A percentile compares a stretch with the other conserved stretches of the same genome.
Evolutionary conservation across 2,888 invertebrate species (phyloP).

Genomic region (Acleris holmiana): DNA sequence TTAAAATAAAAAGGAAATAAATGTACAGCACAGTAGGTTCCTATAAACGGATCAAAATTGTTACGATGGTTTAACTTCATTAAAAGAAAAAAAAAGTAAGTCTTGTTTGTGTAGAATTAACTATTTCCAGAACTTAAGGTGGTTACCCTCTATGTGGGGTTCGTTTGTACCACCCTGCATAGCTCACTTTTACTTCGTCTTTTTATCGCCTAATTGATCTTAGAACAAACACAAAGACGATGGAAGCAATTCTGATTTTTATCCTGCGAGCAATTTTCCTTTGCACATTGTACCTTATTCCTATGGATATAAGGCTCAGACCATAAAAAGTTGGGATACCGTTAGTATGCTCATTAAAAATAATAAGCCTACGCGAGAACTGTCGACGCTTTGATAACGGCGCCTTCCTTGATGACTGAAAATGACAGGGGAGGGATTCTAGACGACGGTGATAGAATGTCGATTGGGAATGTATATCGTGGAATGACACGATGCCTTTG

Average conservation of each 20-base stretch:
- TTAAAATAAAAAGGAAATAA: too few species aligned
- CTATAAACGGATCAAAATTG: too few species aligned
- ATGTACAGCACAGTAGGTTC: too few species aligned
- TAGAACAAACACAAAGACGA: slow-evolving; percentile 10
- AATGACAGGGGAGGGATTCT: slow-evolving; percentile 12
- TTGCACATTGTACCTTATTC: neutral
- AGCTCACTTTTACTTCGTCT: neutral
- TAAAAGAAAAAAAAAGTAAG: too few species aligned
- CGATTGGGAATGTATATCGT: too few species aligned
- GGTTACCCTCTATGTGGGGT: too few species aligned
- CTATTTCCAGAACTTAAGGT: too few species aligned
- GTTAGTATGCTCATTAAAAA: slow-evolving; percentile 28
- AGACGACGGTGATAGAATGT: too few species aligned
- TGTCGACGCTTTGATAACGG: slow-evolving; percentile 21
- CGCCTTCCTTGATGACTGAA: slow-evolving; percentile 15
- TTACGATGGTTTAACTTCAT: too few species aligned
- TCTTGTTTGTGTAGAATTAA: too few species aligned
- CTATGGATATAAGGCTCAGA: neutral
- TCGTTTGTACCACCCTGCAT: too few species aligned
- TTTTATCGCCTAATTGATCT: slow-evolving; percentile 16
- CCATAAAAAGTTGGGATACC: neutral
- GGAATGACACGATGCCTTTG: too few species aligned
- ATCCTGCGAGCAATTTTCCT: neutral
- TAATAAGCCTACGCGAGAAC: slow-evolving; percentile 19
- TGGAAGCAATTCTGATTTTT: neutral